Evolutionary conservation across 37 sponge, comb jelly and placozoan genomes (phyloP), one percentile per base, ranked within the genome.

Genomic region (Lycopodina hypogea): DNA sequence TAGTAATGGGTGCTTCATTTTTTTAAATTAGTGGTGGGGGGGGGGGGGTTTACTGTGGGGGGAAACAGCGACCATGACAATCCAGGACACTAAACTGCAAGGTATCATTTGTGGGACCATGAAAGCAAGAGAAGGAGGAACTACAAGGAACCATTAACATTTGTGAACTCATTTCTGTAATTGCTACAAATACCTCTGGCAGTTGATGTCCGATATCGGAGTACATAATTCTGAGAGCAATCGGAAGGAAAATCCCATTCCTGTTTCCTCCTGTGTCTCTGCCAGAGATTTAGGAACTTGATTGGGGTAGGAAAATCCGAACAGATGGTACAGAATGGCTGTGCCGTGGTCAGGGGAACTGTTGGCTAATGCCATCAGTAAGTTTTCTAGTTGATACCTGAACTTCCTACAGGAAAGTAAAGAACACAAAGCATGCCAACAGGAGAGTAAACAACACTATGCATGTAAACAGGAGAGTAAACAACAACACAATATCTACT

Each of bases 121-220:
- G n/a, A n/a, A n/a, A n/a, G n/a, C n/a, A n/a, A n/a, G n/a, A n/a
- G n/a, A n/a, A n/a, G n/a, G n/a, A n/a, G n/a, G n/a, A n/a, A n/a
- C n/a, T n/a, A n/a, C n/a, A n/a, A n/a, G n/a, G n/a, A n/a, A n/a
- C n/a, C n/a, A n/a, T n/a, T n/a, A n/a, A n/a, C n/a, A n/a, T n/a
- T n/a, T n/a, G n/a, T n/a, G n/a, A n/a, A n/a, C n/a, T n/a, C n/a
- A n/a, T n/a, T n/a, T n/a, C n/a, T n/a, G n/a, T n/a, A n/a, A n/a
- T n/a, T n/a, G n/a, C n/a, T n/a, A n/a, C 48, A 45, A 4, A 45
- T 17, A 84, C 85, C 85, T 84, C 41, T 84, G 70, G 19, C 36
- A 32, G 64, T 28, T 62, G 45, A 38, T 19, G 3, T 62, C 72
- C 1, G 51, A 45, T 19, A 42, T 62, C 0, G 81, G 75, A 1